Conservation (phyloP, 2,797 vertebrate genomes). For the Brachyrhaphis roseni region DNA sequence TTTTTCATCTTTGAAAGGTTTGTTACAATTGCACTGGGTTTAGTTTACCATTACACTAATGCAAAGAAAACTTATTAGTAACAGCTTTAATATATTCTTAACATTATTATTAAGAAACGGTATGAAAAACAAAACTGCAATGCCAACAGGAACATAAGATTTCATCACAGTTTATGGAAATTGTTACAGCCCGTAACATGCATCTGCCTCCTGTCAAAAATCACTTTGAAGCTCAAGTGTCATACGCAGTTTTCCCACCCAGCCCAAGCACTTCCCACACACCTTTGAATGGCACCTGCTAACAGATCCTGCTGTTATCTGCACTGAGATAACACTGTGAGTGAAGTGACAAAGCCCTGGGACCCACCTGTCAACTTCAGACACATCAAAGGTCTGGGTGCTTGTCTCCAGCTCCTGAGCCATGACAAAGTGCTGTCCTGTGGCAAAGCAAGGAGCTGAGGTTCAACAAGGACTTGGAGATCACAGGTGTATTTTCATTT, state of each 20-base stretch:
- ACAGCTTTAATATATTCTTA: background rate
- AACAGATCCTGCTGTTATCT: slow-evolving; percentile 63
- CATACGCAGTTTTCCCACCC: slow-evolving; percentile 40
- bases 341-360: slow-evolving; percentile 56
- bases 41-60: background rate
- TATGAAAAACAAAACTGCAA: background rate
- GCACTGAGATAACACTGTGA: slow-evolving; percentile 49
- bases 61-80: background rate
- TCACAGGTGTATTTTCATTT: slow-evolving; percentile 24
- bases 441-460: slow-evolving; percentile 17
- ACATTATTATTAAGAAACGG: background rate
- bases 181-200: background rate
- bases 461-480: slow-evolving; percentile 17
- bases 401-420: slow-evolving; percentile 28
- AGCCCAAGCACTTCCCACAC: slow-evolving; percentile 40
- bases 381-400: slow-evolving; percentile 55
- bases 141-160: background rate
- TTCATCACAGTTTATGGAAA: slow-evolving; percentile 22
- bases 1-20: background rate
- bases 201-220: slow-evolving; percentile 31
- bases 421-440: slow-evolving; percentile 23
- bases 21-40: background rate
- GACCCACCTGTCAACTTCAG: slow-evolving; percentile 60
- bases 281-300: slow-evolving; percentile 66
- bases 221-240: slow-evolving; percentile 53